phyloP scores from a whole-genome alignment of 2,797 vertebrate species.

The Smutsia temminckii region DNA sequence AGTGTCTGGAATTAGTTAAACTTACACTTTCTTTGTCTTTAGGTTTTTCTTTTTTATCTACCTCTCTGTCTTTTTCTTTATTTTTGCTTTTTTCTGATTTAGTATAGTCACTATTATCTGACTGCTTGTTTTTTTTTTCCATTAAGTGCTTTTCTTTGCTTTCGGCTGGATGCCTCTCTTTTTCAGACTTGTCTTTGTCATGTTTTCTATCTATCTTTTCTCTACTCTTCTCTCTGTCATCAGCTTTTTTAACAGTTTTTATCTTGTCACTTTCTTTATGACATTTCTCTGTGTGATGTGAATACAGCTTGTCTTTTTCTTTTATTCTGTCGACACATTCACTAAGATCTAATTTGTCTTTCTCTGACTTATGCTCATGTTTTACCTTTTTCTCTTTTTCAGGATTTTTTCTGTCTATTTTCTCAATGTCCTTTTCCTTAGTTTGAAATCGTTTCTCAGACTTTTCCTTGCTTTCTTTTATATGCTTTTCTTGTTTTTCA shows the following conservation, averaged over 20 bases:
- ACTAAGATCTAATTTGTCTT: slow-evolving; percentile 90
- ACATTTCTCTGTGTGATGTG: slow-evolving; percentile 90
- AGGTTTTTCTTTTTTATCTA: slow-evolving; percentile 93
- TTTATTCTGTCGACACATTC: slow-evolving; percentile 91
- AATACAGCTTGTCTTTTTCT: slow-evolving; percentile 87
- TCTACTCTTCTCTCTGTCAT: slow-evolving; percentile 94
- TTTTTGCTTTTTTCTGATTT: slow-evolving; percentile 92
- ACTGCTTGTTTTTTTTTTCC: slow-evolving; percentile 92
- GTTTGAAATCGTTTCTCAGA: slow-evolving; percentile 89
- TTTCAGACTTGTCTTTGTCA: slow-evolving; percentile 92
- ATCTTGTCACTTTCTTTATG: slow-evolving; percentile 95
- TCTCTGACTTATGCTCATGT: slow-evolving; percentile 89
- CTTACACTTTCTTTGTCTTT: slow-evolving; percentile 88
- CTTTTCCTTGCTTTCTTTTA: slow-evolving; percentile 90
- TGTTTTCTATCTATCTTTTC: slow-evolving; percentile 93
- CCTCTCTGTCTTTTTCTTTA: slow-evolving; percentile 90
- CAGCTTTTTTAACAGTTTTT: slow-evolving; percentile 91
- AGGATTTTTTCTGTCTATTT: slow-evolving; percentile 90
- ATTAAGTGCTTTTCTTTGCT: slow-evolving; percentile 90
- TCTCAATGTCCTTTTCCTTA: slow-evolving; percentile 95
- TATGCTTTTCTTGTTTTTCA: slow-evolving; percentile 90
- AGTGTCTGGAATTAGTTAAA: slow-evolving; percentile 88
- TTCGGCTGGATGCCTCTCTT: slow-evolving; percentile 89
- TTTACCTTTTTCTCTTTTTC: slow-evolving; percentile 96
- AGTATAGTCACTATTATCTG: slow-evolving; percentile 89